These are phyloP conservation scores for Anas acuta DNA, from an alignment of 2,797 vertebrate species.

Conservation along the genomic window DNA sequence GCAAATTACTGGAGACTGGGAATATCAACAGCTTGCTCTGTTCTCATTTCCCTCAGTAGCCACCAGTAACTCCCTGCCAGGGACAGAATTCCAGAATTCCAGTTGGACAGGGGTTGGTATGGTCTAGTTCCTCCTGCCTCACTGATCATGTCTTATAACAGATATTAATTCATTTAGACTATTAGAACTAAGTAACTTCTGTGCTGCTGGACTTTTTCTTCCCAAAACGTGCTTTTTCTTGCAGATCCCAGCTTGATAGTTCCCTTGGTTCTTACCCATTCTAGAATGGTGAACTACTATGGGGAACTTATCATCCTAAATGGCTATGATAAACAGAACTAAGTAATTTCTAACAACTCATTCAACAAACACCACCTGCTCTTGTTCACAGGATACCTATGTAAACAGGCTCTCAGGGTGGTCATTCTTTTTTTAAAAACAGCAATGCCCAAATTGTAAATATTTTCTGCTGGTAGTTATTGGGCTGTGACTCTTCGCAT, in stretches of 20 bases:
- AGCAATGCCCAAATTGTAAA: background rate
- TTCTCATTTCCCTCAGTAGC: background rate
- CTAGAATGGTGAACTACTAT: background rate
- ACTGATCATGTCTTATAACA: background rate
- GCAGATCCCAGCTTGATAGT: background rate
- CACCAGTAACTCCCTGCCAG: background rate
- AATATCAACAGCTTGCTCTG: background rate
- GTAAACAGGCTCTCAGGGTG: background rate
- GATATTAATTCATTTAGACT: background rate
- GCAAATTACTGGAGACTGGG: background rate
- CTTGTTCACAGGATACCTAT: too few relatives aligned
- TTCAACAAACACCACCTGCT: background rate
- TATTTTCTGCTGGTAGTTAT: background rate
- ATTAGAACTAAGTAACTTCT: background rate
- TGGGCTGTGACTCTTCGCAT: background rate
- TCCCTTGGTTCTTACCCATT: background rate
- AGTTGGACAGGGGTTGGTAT: background rate
- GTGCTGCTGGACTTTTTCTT: background rate
- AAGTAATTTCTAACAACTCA: background rate
- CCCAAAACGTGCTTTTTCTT: background rate
- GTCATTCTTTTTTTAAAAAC: background rate
- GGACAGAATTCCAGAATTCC: background rate
- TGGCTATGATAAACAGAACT: background rate
- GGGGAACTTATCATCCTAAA: background rate
- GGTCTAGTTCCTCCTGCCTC: background rate